These are phyloP conservation scores for Corythaeola cristata DNA, from an alignment of 2,113 vertebrate species.

Conservation along the genomic window DNA sequence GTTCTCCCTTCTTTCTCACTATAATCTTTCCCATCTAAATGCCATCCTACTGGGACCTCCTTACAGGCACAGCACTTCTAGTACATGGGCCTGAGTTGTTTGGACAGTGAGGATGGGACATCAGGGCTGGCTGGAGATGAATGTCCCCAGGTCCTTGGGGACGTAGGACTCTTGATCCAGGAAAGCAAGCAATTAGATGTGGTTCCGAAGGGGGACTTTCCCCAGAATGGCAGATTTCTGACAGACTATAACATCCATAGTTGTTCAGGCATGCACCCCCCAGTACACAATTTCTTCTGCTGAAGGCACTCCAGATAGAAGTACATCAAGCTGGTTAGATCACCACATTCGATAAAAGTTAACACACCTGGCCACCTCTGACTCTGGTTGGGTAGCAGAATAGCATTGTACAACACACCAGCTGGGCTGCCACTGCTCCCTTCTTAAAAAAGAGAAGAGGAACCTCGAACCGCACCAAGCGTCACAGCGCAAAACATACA, in stretches of 20 bases:
- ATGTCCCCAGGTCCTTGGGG: background rate
- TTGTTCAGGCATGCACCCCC: background rate
- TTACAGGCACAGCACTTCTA: background rate
- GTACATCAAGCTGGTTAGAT: background rate
- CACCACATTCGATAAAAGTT: background rate
- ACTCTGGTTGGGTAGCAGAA: background rate
- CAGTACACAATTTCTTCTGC: background rate
- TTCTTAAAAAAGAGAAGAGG: background rate
- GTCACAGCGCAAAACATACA: background rate
- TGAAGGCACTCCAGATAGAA: background rate
- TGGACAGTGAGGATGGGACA: background rate
- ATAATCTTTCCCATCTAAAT: background rate
- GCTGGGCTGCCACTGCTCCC: background rate
- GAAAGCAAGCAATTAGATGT: background rate
- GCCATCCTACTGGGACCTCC: background rate
- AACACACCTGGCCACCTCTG: background rate
- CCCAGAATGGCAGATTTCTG: background rate
- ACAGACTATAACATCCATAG: background rate
- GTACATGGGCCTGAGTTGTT: background rate
- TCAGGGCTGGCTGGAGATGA: background rate
- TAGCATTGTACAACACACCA: background rate
- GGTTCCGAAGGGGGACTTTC: background rate
- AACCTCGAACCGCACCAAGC: fast-evolving
- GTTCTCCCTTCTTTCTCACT: background rate
- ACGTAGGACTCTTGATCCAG: background rate